phyloP scores from a whole-genome alignment of 1,140 invertebrate genomes.

The Matsumurasca onukii region DNA sequence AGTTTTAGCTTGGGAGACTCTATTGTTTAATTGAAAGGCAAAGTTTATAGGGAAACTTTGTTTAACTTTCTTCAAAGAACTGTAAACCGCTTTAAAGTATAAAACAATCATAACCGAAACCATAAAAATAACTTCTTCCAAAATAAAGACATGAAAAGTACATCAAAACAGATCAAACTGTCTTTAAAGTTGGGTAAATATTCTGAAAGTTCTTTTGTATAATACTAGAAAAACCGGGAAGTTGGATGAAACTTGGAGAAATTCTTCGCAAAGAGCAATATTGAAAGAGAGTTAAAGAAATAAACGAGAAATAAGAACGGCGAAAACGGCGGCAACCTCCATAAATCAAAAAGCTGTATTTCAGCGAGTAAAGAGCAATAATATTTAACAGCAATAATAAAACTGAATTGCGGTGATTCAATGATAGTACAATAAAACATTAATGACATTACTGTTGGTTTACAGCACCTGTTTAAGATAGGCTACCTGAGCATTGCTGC shows the following conservation, averaged over 20 bases:
- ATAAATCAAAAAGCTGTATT: conserved; percentile 1
- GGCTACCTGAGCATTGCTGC: not conserved
- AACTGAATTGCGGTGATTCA: conserved; percentile 7
- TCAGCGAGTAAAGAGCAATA: conserved; percentile 4
- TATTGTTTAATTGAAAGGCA: too few species aligned
- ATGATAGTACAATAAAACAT: conserved; percentile 11
- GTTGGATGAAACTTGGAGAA: too few species aligned
- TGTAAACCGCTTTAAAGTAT: too few species aligned
- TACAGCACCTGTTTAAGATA: conserved; percentile 16
- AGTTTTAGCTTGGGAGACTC: too few species aligned
- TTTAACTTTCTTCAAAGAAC: too few species aligned
- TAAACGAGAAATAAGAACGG: not conserved
- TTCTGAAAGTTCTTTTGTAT: not conserved
- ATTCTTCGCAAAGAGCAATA: not conserved
- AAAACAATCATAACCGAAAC: too few species aligned
- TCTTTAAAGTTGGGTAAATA: not conserved
- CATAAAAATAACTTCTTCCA: too few species aligned
- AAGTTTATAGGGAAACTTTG: too few species aligned
- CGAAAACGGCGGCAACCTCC: not conserved
- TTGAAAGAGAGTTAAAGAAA: not conserved
- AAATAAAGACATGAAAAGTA: not conserved
- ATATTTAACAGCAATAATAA: conserved; percentile 21
- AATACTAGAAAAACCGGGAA: not conserved
- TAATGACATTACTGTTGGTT: conserved; percentile 4
- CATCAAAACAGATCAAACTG: not conserved